Evolutionary conservation across 2,888 invertebrate genomes (phyloP).

Genomic region (Hydraecia micacea): DNA sequence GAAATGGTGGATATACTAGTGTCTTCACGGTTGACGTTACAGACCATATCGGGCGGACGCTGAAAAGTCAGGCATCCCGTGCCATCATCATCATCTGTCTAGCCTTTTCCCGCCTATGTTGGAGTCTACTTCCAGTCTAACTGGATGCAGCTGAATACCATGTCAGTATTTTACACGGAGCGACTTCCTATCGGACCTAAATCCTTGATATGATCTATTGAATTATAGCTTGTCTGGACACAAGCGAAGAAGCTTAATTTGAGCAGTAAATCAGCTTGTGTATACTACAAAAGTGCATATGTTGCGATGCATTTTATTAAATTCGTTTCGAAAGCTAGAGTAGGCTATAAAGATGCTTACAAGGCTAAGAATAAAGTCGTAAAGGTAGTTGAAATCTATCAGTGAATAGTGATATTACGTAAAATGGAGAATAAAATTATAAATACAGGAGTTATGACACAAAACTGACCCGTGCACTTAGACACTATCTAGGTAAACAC

Average conservation of each 20-base stretch:
- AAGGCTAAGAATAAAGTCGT: neutral
- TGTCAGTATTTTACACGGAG: no score
- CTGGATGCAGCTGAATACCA: no score
- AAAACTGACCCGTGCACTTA: constrained; percentile 28
- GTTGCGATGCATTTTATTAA: constrained; percentile 9
- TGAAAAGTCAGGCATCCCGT: neutral
- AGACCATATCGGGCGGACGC: neutral
- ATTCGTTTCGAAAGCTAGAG: neutral
- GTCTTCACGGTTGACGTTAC: neutral
- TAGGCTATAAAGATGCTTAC: neutral
- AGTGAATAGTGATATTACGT: constrained; percentile 14
- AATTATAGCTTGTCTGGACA: neutral
- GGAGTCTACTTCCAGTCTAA: neutral
- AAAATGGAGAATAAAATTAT: constrained; percentile 6
- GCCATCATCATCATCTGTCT: neutral
- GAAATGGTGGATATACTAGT: neutral
- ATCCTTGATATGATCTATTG: neutral
- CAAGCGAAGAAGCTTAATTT: neutral
- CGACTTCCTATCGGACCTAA: no score
- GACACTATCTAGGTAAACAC: constrained; percentile 27
- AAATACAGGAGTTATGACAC: neutral
- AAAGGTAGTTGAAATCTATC: neutral
- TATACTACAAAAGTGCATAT: neutral
- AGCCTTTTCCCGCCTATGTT: neutral
- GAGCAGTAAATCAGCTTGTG: neutral